Evolutionary conservation across 1,140 invertebrate species (phyloP).

Genomic region (Apis cerana): DNA sequence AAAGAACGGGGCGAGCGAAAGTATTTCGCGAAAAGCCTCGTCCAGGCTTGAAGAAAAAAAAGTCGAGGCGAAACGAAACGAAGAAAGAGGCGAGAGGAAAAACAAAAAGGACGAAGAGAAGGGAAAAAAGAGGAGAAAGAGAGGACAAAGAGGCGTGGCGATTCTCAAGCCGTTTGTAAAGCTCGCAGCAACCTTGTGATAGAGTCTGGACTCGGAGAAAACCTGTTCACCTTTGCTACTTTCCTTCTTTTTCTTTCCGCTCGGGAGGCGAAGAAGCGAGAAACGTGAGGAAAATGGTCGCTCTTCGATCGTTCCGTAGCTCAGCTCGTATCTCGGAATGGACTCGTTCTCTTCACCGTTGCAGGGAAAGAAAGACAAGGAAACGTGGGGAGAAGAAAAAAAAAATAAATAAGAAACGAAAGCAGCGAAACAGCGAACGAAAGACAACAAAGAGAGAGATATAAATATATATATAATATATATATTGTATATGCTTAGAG

Average conservation of each 20-base stretch:
- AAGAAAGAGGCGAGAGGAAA: slow-evolving; percentile 27
- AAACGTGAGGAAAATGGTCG: slow-evolving; percentile 20
- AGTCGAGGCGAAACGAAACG: neutral
- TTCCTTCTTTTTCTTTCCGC: slow-evolving; percentile 24
- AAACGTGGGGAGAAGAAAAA: slow-evolving; percentile 31
- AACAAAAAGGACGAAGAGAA: slow-evolving; percentile 30
- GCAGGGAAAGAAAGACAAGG: neutral
- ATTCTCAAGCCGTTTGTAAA: slow-evolving; percentile 71
- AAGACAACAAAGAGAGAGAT: slow-evolving; percentile 37
- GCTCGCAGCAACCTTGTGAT: slow-evolving; percentile 80
- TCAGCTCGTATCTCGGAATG: neutral
- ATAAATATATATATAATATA: slow-evolving; percentile 30
- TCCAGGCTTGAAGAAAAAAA: neutral
- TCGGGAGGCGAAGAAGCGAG: slow-evolving; percentile 17
- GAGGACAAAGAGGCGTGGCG: slow-evolving; percentile 51
- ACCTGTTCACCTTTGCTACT: slow-evolving; percentile 39
- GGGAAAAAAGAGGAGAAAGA: slow-evolving; percentile 45
- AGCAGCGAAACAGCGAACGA: slow-evolving; percentile 40
- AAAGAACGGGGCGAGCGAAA: neutral
- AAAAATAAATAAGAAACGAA: slow-evolving; percentile 36
- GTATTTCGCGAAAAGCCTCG: neutral
- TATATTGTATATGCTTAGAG: slow-evolving; percentile 30
- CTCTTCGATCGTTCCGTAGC: neutral
- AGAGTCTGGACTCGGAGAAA: slow-evolving; percentile 77
- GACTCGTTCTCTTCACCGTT: too few relatives aligned